These are phyloP conservation scores for Thysanoteuthis rhombus DNA, from an alignment of 2,888 invertebrate species.

Conservation along the genomic window DNA sequence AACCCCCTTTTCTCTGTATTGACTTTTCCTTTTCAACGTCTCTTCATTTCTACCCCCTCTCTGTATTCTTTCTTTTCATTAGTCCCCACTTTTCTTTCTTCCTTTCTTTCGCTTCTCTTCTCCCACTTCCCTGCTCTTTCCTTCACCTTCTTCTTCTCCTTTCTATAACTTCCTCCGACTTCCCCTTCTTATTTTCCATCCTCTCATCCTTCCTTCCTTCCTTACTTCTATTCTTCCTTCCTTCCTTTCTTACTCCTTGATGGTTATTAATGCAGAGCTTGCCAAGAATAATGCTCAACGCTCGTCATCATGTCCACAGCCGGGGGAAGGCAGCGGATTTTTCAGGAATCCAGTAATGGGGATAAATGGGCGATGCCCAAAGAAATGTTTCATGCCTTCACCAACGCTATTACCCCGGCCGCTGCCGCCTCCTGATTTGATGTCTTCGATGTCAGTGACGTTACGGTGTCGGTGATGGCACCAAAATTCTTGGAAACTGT, in stretches of 20 bases:
- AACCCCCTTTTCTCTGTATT: too few relatives aligned
- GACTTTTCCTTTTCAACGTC: too few relatives aligned
- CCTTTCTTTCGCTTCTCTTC: background rate
- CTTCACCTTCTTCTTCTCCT: background rate
- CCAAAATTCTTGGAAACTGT: background rate
- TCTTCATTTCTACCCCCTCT: too few relatives aligned
- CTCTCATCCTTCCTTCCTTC: background rate
- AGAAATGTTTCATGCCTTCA: constrained; percentile 12
- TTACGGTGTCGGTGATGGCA: constrained; percentile 12
- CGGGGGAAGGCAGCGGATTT: background rate
- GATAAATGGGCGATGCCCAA: background rate
- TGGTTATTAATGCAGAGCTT: background rate
- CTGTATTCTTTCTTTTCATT: too few relatives aligned
- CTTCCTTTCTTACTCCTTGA: background rate
- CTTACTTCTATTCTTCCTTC: too few relatives aligned
- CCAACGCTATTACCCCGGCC: background rate
- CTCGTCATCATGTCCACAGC: background rate
- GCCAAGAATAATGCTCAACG: background rate
- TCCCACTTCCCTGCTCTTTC: background rate
- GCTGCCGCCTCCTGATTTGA: background rate
- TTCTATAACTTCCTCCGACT: background rate
- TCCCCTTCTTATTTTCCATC: background rate
- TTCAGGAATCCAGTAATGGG: background rate
- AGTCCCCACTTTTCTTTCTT: background rate
- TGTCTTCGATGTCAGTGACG: background rate